Base-by-base conservation (phyloP, 1,140 invertebrate genomes). In the Papilio dardanus region DNA sequence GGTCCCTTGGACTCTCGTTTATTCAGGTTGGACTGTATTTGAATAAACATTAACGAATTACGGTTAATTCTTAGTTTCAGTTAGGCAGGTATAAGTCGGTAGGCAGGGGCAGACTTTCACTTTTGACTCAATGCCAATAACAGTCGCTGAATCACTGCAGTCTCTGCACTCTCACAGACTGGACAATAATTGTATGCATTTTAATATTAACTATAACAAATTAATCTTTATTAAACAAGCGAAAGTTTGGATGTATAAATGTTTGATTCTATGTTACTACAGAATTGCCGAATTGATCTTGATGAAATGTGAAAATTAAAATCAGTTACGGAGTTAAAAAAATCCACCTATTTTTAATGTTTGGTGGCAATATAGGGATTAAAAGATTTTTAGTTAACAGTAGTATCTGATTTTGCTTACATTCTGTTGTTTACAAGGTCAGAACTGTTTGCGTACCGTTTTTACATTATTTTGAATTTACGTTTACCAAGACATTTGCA, bases 101-200 rank as follows among this genome's bases (percentile, higher is more conserved):
- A 73, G 69, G 42, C 12, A 54, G 68, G 74, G 79, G 83, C 83
- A 79, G 77, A 88, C 87, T 88, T 88, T 88, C 87, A 88, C 87
- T 88, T 88, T 85, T 85, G 75, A 83, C 81, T 85, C 83, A 90
- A 90, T 91, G 87, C 88, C 86, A 88, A 87, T 91, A 89, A 89
- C 86, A 77, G 83, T 87, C 80, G 78, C 83, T 92, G 89, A 92
- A 86, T 92, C 90, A 92, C 86, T 85, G 81, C 78, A 86, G 83
- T 76, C 78, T 78, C 81, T 83, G 71, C 79, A 81, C 66, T 81
- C 79, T 83, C 62, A 69, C 21, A 62, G 24, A 62, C 24, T 28
- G 24, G 54, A 62, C 54, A 28, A 78, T 75, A 42, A 76, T 67
- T 75, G 46, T n/a, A 21, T 62, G 50, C 71, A 37, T 21, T 71